Evolutionary conservation across 1,140 invertebrate species (phyloP).

Genomic region (Brachionus plicatilis): DNA sequence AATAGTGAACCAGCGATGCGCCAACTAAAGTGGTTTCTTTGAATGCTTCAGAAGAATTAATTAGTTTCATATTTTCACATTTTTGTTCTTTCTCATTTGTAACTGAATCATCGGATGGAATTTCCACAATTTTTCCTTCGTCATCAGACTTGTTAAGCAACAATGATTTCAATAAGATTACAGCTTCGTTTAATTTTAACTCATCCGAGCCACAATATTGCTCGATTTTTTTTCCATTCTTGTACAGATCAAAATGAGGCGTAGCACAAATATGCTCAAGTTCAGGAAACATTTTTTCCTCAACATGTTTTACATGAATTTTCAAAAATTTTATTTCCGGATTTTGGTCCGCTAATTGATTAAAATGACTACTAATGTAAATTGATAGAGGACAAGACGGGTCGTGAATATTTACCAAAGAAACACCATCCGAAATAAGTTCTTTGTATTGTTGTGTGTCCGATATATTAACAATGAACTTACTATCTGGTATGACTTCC

Average conservation of each 20-base stretch:
- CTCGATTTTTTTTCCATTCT: background rate
- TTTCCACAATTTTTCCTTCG: background rate
- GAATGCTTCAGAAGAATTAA: background rate
- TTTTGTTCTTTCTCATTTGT: background rate
- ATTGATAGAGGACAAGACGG: background rate
- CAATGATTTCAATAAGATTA: background rate
- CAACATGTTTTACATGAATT: background rate
- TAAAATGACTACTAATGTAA: background rate
- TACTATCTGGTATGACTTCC: background rate
- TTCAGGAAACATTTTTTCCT: background rate
- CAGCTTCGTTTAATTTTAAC: background rate
- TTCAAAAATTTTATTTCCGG: background rate
- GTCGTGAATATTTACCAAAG: background rate
- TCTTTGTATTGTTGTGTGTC: background rate
- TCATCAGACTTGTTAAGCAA: background rate
- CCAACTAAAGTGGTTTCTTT: background rate
- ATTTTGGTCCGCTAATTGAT: background rate
- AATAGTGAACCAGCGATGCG: background rate
- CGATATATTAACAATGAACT: background rate
- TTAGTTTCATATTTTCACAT: background rate
- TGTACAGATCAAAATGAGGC: background rate
- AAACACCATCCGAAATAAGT: background rate
- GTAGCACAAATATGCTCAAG: background rate
- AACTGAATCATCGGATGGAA: background rate
- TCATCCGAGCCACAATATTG: background rate